Percentiles rank a stretch among this genome's conserved stretches.
phyloP scores from a whole-genome alignment of 92 coral and sea anemone species.

The Virgularia gustaviana region DNA sequence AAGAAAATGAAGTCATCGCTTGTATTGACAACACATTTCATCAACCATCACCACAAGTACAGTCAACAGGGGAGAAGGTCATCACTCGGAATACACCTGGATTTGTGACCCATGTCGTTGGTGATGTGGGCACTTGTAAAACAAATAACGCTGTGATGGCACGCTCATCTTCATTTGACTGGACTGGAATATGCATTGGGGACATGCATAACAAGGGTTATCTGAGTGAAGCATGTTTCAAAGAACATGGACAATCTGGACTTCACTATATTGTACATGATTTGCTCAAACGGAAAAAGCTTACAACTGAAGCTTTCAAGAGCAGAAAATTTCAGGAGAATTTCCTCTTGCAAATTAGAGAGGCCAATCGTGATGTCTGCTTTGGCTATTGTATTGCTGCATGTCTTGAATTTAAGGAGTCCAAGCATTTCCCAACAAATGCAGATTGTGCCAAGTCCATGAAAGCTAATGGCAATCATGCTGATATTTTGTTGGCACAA shows the following conservation, averaged over 20 bases:
- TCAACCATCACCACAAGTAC: not conserved
- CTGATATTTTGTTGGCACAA: conserved; percentile 17
- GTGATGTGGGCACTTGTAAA: conserved; percentile 44
- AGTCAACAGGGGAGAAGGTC: not conserved
- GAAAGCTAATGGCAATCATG: conserved; percentile 28
- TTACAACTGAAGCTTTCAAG: conserved; percentile 23
- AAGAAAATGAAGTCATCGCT: conserved; percentile 23
- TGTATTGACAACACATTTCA: conserved; percentile 35
- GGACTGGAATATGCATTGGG: conserved; percentile 26
- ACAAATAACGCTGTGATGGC: conserved; percentile 42
- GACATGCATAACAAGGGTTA: conserved; percentile 32
- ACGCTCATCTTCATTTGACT: conserved; percentile 22
- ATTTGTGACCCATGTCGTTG: conserved; percentile 33
- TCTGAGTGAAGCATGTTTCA: conserved; percentile 21
- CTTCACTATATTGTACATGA: conserved; percentile 28
- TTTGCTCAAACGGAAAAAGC: conserved; percentile 16
- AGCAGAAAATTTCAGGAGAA: conserved; percentile 28
- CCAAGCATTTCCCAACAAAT: conserved; percentile 20
- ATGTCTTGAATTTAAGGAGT: conserved; percentile 22
- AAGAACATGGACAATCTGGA: conserved; percentile 25
- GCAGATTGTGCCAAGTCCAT: conserved; percentile 14
- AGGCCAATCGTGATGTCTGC: conserved; percentile 36
- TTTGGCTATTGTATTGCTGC: conserved; percentile 36
- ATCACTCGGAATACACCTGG: conserved; percentile 14
- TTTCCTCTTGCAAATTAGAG: conserved; percentile 13